phyloP scores from a whole-genome alignment of 2,797 vertebrate genomes.

The Pangasius krempfi region DNA sequence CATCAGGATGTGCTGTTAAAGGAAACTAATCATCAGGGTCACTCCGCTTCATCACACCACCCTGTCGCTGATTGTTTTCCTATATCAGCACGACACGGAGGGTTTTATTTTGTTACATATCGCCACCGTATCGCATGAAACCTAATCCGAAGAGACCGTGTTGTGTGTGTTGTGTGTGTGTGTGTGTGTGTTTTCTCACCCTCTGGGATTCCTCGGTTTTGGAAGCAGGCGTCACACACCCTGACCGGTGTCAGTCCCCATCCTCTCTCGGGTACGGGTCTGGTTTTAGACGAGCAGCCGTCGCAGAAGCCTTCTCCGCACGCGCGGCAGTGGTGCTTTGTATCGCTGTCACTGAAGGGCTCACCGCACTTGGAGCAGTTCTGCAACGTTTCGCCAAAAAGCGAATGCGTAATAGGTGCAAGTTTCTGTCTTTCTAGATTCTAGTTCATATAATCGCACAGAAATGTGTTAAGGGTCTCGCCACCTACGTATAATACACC shows the following conservation, averaged over 20 bases:
- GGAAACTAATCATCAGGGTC: no score
- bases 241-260: slow-evolving; percentile 93
- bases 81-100: no score
- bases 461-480: background rate
- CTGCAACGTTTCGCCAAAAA: slow-evolving; percentile 66
- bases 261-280: slow-evolving; percentile 93
- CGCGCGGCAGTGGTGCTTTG: slow-evolving; percentile 96
- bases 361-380: slow-evolving; percentile 88
- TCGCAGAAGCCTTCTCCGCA: slow-evolving; percentile 98
- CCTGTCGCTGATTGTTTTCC: no score
- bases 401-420: background rate
- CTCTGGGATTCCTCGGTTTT: slow-evolving; percentile 73
- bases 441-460: background rate
- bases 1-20: no score
- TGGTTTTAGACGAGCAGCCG: slow-evolving; percentile 88
- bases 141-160: no score
- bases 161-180: background rate
- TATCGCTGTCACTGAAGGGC: slow-evolving; percentile 90
- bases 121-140: background rate
- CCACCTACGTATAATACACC: background rate
- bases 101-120: no score
- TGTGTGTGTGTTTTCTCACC: slow-evolving; percentile 57
- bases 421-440: background rate
- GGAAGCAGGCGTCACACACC: slow-evolving; percentile 91
- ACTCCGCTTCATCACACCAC: no score